phyloP scores from a whole-genome alignment of 2,113 vertebrate genomes.

The Dromaius novaehollandiae region DNA sequence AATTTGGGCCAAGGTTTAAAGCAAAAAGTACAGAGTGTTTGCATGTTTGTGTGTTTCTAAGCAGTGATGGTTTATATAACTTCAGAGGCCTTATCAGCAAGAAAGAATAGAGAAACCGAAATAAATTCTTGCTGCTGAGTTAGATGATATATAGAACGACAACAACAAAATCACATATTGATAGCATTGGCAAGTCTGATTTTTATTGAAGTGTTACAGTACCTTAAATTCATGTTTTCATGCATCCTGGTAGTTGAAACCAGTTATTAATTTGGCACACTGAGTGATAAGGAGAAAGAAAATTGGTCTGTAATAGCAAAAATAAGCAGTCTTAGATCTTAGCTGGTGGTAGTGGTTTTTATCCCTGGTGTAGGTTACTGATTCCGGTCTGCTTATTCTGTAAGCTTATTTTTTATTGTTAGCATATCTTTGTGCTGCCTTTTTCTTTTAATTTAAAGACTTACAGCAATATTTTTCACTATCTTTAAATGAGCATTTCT shows the following conservation, averaged over 20 bases:
- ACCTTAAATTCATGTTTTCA: background rate
- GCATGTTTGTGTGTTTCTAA: constrained; percentile 37
- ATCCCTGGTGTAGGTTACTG: background rate
- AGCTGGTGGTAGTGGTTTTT: background rate
- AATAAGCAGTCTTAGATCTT: background rate
- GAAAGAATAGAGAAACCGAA: background rate
- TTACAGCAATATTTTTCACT: constrained; percentile 7
- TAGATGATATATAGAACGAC: background rate
- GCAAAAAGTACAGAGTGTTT: background rate
- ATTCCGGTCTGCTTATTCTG: background rate
- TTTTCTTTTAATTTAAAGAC: constrained; percentile 51
- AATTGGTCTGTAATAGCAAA: background rate
- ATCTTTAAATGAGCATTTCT: constrained; percentile 15
- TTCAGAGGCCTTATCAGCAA: constrained; percentile 4
- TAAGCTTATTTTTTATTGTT: constrained; percentile 22
- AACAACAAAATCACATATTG: constrained; percentile 6
- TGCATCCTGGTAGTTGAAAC: background rate
- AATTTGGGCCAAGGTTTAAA: background rate
- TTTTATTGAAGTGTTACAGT: background rate
- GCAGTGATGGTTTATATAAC: constrained; percentile 18
- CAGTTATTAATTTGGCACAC: background rate
- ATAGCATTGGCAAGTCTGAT: background rate
- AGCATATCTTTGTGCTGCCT: background rate
- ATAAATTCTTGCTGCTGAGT: background rate
- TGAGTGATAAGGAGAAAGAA: constrained; percentile 6